Evolutionary conservation across 2,888 invertebrate genomes (phyloP).

Genomic region (Drosophila austrosaltans): DNA sequence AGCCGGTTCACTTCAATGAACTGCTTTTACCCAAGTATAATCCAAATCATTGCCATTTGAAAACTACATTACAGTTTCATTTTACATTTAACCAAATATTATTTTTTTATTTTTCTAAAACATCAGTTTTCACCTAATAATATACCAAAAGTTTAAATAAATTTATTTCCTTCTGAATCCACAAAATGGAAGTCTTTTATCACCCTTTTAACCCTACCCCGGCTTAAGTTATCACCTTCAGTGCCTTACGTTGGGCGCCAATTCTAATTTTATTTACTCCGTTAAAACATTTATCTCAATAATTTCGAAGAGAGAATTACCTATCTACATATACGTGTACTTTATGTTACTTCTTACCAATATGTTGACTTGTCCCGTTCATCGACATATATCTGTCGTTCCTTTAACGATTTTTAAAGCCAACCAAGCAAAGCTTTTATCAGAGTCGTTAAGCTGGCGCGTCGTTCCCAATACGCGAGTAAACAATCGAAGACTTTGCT

Average conservation of each 20-base stretch:
- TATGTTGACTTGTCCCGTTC: neutral
- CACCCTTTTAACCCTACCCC: no score
- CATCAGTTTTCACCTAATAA: no score
- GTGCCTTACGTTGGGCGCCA: slow-evolving; percentile 9
- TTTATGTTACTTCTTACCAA: neutral
- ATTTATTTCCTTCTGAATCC: no score
- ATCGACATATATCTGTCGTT: neutral
- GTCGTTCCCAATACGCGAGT: slow-evolving; percentile 40
- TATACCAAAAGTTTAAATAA: no score
- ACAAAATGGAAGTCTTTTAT: no score
- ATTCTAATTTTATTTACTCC: slow-evolving; percentile 26
- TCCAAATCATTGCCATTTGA: no score
- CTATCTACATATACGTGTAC: neutral
- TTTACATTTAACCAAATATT: no score
- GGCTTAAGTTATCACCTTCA: neutral
- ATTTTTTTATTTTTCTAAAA: no score
- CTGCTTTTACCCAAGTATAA: no score
- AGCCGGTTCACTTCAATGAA: no score
- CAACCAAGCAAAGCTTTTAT: slow-evolving; percentile 15
- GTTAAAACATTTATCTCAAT: neutral
- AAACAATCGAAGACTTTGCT: slow-evolving; percentile 22
- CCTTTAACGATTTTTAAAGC: slow-evolving; percentile 43
- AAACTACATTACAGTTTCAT: no score
- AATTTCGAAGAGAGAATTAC: neutral
- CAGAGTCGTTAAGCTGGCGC: slow-evolving; percentile 16